These are phyloP conservation scores for Petrocephalus microphthalmus DNA, from an alignment of 2,113 vertebrate species.

Conservation along the genomic window DNA sequence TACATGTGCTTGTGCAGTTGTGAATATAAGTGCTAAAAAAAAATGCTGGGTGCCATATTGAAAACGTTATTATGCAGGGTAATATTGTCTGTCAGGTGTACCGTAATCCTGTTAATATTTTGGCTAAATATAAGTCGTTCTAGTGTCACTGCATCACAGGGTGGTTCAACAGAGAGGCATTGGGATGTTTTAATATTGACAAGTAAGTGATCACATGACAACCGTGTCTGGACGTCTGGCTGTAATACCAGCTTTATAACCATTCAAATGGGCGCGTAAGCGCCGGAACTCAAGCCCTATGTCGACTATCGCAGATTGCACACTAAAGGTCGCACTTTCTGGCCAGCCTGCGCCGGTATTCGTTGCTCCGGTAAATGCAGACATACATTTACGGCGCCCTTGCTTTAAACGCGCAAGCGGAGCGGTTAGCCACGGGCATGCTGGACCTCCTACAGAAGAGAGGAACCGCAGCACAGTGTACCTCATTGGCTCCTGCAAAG, in stretches of 20 bases:
- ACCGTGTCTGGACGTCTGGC: background rate
- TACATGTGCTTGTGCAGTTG: constrained; percentile 12
- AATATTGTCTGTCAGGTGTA: background rate
- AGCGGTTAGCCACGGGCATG: background rate
- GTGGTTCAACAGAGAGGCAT: background rate
- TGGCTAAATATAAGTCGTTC: background rate
- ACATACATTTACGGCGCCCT: background rate
- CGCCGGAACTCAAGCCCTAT: background rate
- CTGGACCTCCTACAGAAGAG: background rate
- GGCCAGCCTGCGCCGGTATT: background rate
- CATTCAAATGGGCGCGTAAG: background rate
- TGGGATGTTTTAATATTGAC: background rate
- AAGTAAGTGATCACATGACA: background rate
- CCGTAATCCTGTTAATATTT: background rate
- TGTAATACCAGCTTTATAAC: background rate
- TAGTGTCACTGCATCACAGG: background rate
- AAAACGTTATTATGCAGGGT: background rate
- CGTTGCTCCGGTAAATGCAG: background rate
- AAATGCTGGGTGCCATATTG: background rate
- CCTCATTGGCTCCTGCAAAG: constrained; percentile 5
- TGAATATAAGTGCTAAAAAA: constrained; percentile 10
- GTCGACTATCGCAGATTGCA: background rate
- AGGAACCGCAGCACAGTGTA: background rate
- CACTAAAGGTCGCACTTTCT: background rate
- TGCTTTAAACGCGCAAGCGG: background rate